Evolutionary conservation across 2,797 vertebrate species (phyloP).

Genomic region (Hylomyscus alleni): DNA sequence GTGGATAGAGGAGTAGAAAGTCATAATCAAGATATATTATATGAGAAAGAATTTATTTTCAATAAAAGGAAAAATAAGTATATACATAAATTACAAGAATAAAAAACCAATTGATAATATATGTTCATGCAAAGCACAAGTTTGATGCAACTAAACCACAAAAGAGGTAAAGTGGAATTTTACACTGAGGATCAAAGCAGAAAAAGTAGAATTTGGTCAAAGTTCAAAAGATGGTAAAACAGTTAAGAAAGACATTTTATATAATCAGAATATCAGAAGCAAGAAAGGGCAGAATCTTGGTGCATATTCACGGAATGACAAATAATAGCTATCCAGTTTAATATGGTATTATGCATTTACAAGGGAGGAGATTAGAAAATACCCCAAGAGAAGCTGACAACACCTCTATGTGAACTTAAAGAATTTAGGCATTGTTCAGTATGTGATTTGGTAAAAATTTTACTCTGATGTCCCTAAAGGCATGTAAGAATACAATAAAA

Average conservation of each 20-base stretch:
- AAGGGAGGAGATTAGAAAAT: constrained; percentile 3
- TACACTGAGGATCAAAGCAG: neutral
- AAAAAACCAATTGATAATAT: neutral
- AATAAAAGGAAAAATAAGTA: neutral
- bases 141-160: constrained; percentile 22
- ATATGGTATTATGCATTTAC: neutral
- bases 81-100: neutral
- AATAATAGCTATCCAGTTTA: neutral
- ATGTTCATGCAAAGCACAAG: neutral
- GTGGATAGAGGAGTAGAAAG: neutral
- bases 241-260: neutral
- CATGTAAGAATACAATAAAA: neutral
- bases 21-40: neutral
- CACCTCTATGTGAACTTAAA: neutral
- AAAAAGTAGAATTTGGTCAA: constrained; percentile 40
- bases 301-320: neutral
- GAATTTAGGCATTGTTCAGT: constrained; percentile 33
- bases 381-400: neutral
- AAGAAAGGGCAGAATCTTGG: neutral
- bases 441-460: constrained; percentile 11
- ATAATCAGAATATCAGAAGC: neutral
- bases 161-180: neutral
- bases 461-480: neutral
- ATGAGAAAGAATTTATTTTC: neutral
- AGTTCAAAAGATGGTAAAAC: constrained; percentile 36